Conservation (phyloP, 2,888 invertebrate genomes). For the Siphonodentalium dalli region DNA sequence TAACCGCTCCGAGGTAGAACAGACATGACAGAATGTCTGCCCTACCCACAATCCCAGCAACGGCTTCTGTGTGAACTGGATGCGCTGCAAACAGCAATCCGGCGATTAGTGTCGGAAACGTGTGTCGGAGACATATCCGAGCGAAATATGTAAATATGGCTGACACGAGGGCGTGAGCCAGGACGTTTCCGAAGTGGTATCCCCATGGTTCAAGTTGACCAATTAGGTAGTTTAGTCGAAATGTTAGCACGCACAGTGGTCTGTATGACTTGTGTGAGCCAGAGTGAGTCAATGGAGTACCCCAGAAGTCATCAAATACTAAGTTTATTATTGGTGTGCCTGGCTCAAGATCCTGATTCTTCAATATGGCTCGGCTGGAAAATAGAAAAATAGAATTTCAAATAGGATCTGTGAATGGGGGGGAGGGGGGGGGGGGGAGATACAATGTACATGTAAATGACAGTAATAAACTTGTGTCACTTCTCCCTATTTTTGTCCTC, state of each 20-base stretch:
- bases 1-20: constrained; percentile 86
- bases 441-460: background rate
- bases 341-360: constrained; percentile 90
- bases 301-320: constrained; percentile 96
- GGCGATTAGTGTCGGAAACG: constrained; percentile 73
- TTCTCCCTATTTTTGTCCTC: too few relatives aligned
- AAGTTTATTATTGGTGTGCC: constrained; percentile 79
- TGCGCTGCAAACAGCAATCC: constrained; percentile 92
- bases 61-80: constrained; percentile 96
- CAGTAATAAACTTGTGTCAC: too few relatives aligned
- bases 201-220: constrained; percentile 70
- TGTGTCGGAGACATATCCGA: constrained; percentile 61
- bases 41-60: constrained; percentile 86
- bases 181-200: constrained; percentile 85
- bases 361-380: constrained; percentile 90
- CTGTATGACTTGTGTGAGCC: constrained; percentile 98
- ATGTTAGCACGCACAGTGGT: constrained; percentile 88
- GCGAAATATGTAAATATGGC: constrained; percentile 82
- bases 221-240: constrained; percentile 83
- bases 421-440: background rate
- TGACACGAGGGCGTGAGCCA: constrained; percentile 85
- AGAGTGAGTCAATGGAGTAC: constrained; percentile 87
- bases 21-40: constrained; percentile 93
- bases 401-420: background rate
- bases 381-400: constrained; percentile 23